Conservation (phyloP, 2,797 vertebrate species). For the Peromyscus melanophrys region DNA sequence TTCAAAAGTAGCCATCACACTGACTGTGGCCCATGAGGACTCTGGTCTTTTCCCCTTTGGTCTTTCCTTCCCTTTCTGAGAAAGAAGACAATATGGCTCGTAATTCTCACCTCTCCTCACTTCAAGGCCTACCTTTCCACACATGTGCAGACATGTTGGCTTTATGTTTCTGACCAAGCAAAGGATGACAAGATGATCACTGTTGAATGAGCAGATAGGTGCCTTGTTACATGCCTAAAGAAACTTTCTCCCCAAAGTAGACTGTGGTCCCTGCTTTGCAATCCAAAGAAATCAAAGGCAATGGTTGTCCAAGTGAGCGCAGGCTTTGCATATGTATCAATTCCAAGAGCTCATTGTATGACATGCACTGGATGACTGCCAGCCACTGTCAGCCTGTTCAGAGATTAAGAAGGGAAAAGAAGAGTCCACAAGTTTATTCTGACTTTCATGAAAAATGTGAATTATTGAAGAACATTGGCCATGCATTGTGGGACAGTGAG, state of each 20-base stretch:
- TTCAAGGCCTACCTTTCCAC: neutral
- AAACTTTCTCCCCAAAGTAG: neutral
- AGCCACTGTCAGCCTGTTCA: neutral
- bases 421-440: neutral
- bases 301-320: neutral
- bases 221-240: neutral
- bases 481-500: neutral
- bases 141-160: neutral
- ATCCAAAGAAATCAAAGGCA: neutral
- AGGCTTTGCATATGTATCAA: neutral
- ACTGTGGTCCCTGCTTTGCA: neutral
- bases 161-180: conserved; percentile 26
- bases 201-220: neutral
- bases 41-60: neutral
- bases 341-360: neutral
- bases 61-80: conserved; percentile 5
- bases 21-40: neutral
- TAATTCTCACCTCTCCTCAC: neutral
- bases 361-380: neutral
- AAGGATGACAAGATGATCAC: neutral
- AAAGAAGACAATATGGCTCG: neutral
- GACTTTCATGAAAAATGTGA: conserved; percentile 1
- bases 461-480: neutral
- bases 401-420: neutral
- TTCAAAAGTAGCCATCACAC: conserved; percentile 63